Conservation (phyloP, 2,888 invertebrate species). For the Caenorhabditis wallacei region DNA sequence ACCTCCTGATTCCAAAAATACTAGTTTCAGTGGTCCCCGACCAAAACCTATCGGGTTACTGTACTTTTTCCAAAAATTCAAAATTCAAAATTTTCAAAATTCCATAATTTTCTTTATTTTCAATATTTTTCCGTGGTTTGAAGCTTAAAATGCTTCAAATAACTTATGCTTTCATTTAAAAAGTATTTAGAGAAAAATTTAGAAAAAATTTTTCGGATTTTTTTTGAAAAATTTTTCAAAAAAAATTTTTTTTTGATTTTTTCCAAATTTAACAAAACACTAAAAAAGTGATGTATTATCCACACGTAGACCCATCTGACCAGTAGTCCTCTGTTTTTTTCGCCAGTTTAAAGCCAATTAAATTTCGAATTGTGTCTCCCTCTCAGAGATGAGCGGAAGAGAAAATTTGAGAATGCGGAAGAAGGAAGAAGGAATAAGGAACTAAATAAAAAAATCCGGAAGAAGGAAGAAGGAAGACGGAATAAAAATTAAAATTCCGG, state of each 20-base stretch:
- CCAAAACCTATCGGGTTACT: no score
- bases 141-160: neutral
- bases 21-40: no score
- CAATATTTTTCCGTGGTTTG: neutral
- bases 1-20: no score
- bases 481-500: no score
- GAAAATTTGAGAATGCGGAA: no score
- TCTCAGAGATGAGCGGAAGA: no score
- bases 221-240: neutral
- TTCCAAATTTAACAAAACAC: neutral
- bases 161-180: neutral
- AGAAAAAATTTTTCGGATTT: neutral
- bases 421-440: no score
- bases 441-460: no score
- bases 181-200: neutral
- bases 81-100: neutral
- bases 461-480: no score
- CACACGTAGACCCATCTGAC: neutral
- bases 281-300: neutral
- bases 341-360: constrained; percentile 34
- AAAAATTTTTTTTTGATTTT: neutral
- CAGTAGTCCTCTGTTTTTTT: neutral
- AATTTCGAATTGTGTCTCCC: constrained; percentile 47
- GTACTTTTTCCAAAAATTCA: neutral
- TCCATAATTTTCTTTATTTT: neutral